Percentiles rank a stretch among this genome's conserved stretches.
These are phyloP conservation scores for Listrodromus nycthemerus DNA, from an alignment of 2,888 invertebrate species.

Conservation along the genomic window DNA sequence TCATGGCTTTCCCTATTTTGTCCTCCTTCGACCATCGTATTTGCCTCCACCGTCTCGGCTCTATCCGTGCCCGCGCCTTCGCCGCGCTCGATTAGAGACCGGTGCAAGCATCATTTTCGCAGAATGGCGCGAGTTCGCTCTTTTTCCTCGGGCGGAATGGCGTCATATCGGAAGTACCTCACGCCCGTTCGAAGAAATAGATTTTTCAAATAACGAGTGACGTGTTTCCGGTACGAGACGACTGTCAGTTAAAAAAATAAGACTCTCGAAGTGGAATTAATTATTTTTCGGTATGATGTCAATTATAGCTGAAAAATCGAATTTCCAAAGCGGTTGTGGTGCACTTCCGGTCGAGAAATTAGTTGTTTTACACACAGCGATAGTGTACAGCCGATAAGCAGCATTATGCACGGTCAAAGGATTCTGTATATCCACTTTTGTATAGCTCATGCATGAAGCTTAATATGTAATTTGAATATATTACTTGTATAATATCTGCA, in stretches of 20 bases:
- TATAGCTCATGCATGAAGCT: neutral
- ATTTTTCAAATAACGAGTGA: too few relatives aligned
- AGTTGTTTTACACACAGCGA: too few relatives aligned
- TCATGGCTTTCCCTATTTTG: slow-evolving; percentile 56
- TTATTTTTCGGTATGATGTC: too few relatives aligned
- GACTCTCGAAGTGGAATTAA: too few relatives aligned
- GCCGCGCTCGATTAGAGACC: slow-evolving; percentile 55
- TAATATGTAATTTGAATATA: neutral
- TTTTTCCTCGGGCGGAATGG: neutral
- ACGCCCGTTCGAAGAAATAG: neutral
- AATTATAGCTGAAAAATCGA: too few relatives aligned
- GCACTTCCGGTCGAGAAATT: too few relatives aligned
- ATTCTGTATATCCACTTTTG: neutral
- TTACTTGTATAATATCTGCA: neutral
- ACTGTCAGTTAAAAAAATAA: too few relatives aligned
- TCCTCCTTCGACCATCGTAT: neutral
- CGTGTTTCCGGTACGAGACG: too few relatives aligned
- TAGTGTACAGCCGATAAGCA: neutral
- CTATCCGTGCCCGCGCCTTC: slow-evolving; percentile 20
- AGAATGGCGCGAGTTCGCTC: neutral
- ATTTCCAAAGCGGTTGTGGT: too few relatives aligned
- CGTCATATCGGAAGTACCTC: neutral
- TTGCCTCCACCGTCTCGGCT: slow-evolving; percentile 6
- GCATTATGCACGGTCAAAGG: neutral
- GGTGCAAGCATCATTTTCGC: slow-evolving; percentile 52